A percentile compares a stretch with the other conserved stretches of the same genome.
Conservation (phyloP, 2,113 vertebrate species). For the Cynoglossus semilaevis region DNA sequence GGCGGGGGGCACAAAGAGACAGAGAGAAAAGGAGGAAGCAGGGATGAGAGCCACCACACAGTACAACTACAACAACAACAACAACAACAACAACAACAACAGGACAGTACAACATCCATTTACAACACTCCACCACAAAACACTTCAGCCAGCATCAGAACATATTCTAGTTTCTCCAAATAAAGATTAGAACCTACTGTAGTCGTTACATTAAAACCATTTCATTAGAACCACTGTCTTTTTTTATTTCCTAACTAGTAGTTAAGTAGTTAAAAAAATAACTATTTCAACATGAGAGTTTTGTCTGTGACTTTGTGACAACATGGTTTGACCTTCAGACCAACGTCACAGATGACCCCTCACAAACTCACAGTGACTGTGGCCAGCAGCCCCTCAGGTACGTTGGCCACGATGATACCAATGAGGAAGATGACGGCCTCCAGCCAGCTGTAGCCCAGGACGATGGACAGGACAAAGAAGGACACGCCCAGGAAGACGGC, state of each 20-base stretch:
- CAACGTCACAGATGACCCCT: not conserved
- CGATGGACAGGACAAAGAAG: constrained; percentile 86
- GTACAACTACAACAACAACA: constrained; percentile 32
- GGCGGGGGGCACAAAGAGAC: constrained; percentile 4
- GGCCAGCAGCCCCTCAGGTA: constrained; percentile 89
- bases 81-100: constrained; percentile 6
- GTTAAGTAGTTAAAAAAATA: not conserved
- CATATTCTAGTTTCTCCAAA: no score
- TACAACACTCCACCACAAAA: not conserved
- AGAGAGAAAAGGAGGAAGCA: constrained; percentile 9
- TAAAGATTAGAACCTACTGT: no score
- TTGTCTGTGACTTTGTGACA: no score
- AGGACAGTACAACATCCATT: constrained; percentile 15
- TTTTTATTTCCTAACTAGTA: no score
- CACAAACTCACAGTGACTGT: constrained; percentile 85
- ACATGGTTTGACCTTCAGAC: no score
- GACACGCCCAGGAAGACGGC: constrained; percentile 85
- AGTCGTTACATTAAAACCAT: no score
- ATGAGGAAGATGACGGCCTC: constrained; percentile 94
- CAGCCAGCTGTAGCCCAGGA: constrained; percentile 85
- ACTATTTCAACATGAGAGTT: no score
- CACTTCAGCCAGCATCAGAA: constrained; percentile 19
- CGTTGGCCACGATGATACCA: constrained; percentile 91
- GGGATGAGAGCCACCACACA: constrained; percentile 25
- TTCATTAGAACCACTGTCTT: no score